A percentile compares a stretch with the other conserved stretches of the same genome.
Evolutionary conservation across 2,888 invertebrate species (phyloP).

Genomic region (Leucania comma): DNA sequence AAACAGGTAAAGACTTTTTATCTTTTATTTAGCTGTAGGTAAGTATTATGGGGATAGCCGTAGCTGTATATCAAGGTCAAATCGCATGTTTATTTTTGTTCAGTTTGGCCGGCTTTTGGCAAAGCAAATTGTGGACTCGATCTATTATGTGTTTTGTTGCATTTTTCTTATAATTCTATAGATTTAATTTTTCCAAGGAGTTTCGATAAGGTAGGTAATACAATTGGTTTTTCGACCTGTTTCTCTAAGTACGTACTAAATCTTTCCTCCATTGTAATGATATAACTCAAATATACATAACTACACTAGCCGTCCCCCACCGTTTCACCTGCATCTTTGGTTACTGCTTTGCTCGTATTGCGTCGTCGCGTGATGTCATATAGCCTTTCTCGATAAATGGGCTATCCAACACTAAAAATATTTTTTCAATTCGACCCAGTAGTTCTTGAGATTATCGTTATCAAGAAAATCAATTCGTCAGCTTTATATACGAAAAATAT

Average conservation of each 20-base stretch:
- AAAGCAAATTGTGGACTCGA: neutral
- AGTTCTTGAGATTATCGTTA: too few species aligned
- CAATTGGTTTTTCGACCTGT: neutral
- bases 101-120: conserved; percentile 6
- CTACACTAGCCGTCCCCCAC: too few species aligned
- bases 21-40: too few species aligned
- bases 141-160: neutral
- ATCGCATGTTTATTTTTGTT: conserved; percentile 1
- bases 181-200: neutral
- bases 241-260: neutral
- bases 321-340: too few species aligned
- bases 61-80: conserved; percentile 13
- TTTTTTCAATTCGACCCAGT: too few species aligned
- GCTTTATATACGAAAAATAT: too few species aligned
- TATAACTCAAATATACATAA: neutral
- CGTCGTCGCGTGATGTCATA: too few species aligned
- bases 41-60: neutral
- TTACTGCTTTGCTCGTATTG: too few species aligned
- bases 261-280: neutral
- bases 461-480: too few species aligned
- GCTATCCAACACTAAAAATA: too few species aligned
- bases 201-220: neutral
- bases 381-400: too few species aligned
- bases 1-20: neutral
- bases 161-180: neutral